Base-by-base conservation (phyloP, 2,888 invertebrate genomes). In the Byasa hedistus region DNA sequence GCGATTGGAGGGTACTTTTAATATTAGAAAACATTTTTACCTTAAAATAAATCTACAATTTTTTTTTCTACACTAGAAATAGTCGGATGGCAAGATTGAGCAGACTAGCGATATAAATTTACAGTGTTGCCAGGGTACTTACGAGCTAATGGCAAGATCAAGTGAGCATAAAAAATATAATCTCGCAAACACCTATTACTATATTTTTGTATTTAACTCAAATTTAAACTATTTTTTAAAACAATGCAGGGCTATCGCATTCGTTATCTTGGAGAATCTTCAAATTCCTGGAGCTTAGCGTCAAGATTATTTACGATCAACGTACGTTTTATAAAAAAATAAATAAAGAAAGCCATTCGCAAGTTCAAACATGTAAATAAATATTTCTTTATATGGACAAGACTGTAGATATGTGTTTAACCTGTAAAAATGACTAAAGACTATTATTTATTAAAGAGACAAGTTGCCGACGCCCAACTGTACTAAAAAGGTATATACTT, bases 121-220 rank as follows among this genome's bases (percentile, higher is more conserved):
- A 77, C 23, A 58, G 59, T 69, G 71, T 78, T 78, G 76, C 77
- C 74, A 73, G 73, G 70, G 51, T 63, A 77, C 74, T 75, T 79
- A 78, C 72, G 65, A 71, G 72, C 76, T 77, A 72, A 69, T 85
- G 85, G 85, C 85, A 82, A 83, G 82, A 80, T 79, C 71, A 73
- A 73, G 76, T 80, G 81, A 83, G 84, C 83, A 75, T 74, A 71
- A 72, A 75, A 68, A 64, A 68, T 73, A 75, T 48, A 59, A 64
- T 71, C 69, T 68, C 66, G 72, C 67, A 74, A 70, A 65, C 66
- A 69, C 63, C 69, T 64, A 68, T 52, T 7, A n/a, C 62, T 62
- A 7, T 61, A 57, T 51, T 64, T 60, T 32, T 32, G 7, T 10
- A 10, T 32, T 32, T 32, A 5, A 32, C 32, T 32, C 8, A 32